A percentile compares a stretch with the other conserved stretches of the same genome.
Conservation (phyloP, 2,888 invertebrate genomes). For the Meloe dianella region DNA sequence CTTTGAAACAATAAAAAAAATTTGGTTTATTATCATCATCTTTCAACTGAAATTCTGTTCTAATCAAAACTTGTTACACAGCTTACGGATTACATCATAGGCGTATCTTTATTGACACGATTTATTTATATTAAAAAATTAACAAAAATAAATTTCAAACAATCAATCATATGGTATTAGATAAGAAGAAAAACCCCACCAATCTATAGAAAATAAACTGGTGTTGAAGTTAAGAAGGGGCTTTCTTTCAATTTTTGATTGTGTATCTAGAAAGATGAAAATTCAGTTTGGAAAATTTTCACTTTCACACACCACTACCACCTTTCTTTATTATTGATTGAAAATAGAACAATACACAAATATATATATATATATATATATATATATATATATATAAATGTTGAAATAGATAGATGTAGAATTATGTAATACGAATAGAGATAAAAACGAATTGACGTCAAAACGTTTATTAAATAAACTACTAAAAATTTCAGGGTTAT, state of each 20-base stretch:
- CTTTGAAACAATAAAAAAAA: too few species aligned
- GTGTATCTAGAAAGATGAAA: too few species aligned
- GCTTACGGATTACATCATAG: neutral
- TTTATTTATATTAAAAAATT: neutral
- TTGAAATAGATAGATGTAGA: neutral
- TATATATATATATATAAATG: too few species aligned
- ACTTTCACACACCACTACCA: neutral
- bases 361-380: too few species aligned
- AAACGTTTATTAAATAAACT: neutral
- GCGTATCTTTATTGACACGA: neutral
- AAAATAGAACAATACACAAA: neutral
- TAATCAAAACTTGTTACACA: neutral
- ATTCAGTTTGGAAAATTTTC: neutral
- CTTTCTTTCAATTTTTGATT: too few species aligned
- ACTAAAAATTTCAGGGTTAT: conserved; percentile 9
- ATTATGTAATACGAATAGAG: neutral
- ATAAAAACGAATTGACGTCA: conserved; percentile 3
- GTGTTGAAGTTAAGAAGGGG: too few species aligned
- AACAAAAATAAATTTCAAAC: neutral
- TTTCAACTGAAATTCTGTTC: neutral
- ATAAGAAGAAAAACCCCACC: too few species aligned
- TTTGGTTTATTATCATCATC: neutral
- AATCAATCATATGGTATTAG: neutral
- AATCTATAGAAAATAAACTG: too few species aligned
- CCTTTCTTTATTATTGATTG: neutral